Evolutionary conservation across 2,797 vertebrate genomes (phyloP).

Genomic region (Anisognathus igniventris): DNA sequence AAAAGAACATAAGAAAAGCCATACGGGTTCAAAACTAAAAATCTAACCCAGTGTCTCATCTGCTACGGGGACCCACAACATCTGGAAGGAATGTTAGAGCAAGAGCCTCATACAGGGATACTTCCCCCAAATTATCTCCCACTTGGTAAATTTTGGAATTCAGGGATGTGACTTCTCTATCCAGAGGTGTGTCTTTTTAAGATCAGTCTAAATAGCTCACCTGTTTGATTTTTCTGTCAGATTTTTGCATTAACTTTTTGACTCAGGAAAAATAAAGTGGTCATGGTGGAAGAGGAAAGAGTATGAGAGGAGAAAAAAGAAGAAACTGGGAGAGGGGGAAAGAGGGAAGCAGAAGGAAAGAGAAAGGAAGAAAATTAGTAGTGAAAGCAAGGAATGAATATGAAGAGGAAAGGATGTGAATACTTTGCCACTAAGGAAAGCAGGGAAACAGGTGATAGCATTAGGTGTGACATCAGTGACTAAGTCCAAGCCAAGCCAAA

Average conservation of each 20-base stretch:
- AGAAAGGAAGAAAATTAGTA: neutral
- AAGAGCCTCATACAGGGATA: neutral
- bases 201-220: neutral
- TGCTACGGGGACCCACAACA: neutral
- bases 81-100: neutral
- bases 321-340: neutral
- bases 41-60: neutral
- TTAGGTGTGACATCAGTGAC: neutral
- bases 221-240: neutral
- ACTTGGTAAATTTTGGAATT: neutral
- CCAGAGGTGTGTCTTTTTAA: neutral
- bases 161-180: neutral
- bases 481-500: neutral
- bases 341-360: neutral
- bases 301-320: neutral
- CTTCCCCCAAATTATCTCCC: neutral
- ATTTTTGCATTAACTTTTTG: neutral
- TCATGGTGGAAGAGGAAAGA: neutral
- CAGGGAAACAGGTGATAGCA: neutral
- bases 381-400: neutral
- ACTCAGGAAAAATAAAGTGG: neutral
- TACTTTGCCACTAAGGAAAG: neutral
- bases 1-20: neutral
- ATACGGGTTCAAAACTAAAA: neutral
- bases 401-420: neutral